Evolutionary conservation across 2,797 vertebrate genomes (phyloP).

Genomic region (Oreortyx pictus): DNA sequence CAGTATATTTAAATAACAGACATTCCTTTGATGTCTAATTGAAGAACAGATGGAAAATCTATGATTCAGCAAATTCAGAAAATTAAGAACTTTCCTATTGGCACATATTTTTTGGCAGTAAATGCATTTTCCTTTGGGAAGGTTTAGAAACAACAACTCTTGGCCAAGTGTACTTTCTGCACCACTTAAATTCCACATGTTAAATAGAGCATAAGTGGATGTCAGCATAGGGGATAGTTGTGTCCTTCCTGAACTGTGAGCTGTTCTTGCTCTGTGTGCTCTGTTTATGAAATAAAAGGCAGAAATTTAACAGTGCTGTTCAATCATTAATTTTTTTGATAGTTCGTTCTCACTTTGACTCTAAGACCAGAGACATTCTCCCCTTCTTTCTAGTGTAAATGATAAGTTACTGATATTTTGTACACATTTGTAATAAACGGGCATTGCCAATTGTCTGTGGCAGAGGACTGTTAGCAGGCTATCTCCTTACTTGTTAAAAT

Average conservation of each 20-base stretch:
- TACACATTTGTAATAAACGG: not conserved
- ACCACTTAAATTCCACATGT: constrained; percentile 50
- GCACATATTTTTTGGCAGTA: constrained; percentile 45
- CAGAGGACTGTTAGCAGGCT: not conserved
- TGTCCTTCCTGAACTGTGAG: constrained; percentile 54
- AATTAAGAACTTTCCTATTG: not conserved
- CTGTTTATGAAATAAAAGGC: constrained; percentile 37
- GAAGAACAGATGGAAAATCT: constrained; percentile 15
- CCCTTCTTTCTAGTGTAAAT: not conserved
- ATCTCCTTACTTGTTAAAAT: not conserved
- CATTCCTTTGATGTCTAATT: constrained; percentile 41
- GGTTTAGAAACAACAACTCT: constrained; percentile 1
- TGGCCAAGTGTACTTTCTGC: constrained; percentile 50
- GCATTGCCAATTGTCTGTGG: rapidly evolving
- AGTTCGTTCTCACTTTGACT: not conserved
- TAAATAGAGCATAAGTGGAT: constrained; percentile 65
- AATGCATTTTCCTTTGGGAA: constrained; percentile 24
- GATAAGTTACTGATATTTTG: not conserved
- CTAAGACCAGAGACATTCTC: not conserved
- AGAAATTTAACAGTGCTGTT: constrained; percentile 42
- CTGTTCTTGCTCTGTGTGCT: not conserved
- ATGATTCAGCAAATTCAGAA: not conserved
- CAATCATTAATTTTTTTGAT: constrained; percentile 46
- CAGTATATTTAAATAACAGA: not conserved
- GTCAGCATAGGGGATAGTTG: constrained; percentile 24